phyloP scores from a whole-genome alignment of 1,140 invertebrate genomes.

The Lordiphosa collinella region DNA sequence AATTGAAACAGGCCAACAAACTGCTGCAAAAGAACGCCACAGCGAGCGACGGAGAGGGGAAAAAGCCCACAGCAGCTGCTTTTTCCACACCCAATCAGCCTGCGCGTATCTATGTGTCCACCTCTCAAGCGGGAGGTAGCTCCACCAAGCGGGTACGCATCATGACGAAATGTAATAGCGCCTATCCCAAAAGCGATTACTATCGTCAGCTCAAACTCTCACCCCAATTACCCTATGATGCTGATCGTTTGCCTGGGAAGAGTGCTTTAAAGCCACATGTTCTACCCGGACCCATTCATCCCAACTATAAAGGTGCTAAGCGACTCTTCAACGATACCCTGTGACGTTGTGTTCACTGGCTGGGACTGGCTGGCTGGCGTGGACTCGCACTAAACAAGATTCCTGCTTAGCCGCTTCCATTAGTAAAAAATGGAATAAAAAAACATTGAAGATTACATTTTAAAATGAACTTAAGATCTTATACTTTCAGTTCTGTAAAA shows the following conservation, averaged over 20 bases:
- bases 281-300: constrained; percentile 87
- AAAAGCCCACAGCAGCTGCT: too few species aligned
- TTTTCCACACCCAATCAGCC: constrained; percentile 22
- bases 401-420: too few species aligned
- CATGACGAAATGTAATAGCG: constrained; percentile 83
- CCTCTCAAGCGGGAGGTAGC: constrained; percentile 20
- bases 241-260: constrained; percentile 83
- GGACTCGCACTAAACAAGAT: too few species aligned
- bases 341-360: constrained; percentile 46
- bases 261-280: constrained; percentile 85
- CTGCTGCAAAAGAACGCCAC: constrained; percentile 19
- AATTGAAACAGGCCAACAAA: constrained; percentile 58
- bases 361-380: constrained; percentile 13
- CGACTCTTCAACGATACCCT: constrained; percentile 71
- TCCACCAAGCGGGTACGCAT: constrained; percentile 82
- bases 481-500: too few species aligned
- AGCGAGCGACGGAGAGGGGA: too few species aligned
- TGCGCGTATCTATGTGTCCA: constrained; percentile 17
- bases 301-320: constrained; percentile 84
- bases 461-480: too few species aligned
- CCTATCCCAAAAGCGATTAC: constrained; percentile 86
- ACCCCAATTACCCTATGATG: constrained; percentile 87
- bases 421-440: too few species aligned
- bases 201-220: constrained; percentile 84
- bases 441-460: too few species aligned